Evolutionary conservation across 2,797 vertebrate genomes (phyloP), one percentile per base, ranked within the genome.

Genomic region (Tamandua tetradactyla): DNA sequence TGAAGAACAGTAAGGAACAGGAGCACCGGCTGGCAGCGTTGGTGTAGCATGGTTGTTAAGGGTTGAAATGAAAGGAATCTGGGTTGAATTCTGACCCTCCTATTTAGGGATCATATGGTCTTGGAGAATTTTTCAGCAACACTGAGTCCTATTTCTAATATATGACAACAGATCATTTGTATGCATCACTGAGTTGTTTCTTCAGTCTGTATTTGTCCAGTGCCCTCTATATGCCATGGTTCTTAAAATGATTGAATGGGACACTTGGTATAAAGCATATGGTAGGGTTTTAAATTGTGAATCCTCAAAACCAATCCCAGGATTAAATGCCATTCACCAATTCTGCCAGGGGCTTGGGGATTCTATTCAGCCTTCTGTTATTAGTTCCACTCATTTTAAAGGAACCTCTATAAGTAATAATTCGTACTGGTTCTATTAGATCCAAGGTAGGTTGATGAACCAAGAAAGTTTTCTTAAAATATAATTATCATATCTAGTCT

Each of bases 401-500:
- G 5, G 37, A 32, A 76, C 22, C 30, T 88, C 27, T 71, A 30
- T 61, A 55, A 82, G 49, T 32, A 76, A 57, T 20, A 90, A 92
- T 84, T 62, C 0, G 86, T 25, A 44, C 1, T 14, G 18, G 13
- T 27, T 55, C 22, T 86, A 14, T 15, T 69, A 94, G 32, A 82
- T 13, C 3, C 47, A 69, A 68, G 12, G 13, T n/a, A 87, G 8
- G 13, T 13, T 71, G 22, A 3, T 18, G 44, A 59, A 35, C 32
- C 42, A 81, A 82, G 37, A 14, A 91, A 2, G 55, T 78, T 80
- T 66, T 94, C 35, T 89, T 52, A 81, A n/a, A 89, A 71, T 32
- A 64, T 42, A 78, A 59, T 89, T 62, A 66, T 3, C 64, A 69
- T 86, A 47, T 4, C 18, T 89, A 37, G 20, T 75, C 30, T 23